Base-by-base conservation (phyloP, 2,888 invertebrate genomes). In the Ennomos quercinarius region DNA sequence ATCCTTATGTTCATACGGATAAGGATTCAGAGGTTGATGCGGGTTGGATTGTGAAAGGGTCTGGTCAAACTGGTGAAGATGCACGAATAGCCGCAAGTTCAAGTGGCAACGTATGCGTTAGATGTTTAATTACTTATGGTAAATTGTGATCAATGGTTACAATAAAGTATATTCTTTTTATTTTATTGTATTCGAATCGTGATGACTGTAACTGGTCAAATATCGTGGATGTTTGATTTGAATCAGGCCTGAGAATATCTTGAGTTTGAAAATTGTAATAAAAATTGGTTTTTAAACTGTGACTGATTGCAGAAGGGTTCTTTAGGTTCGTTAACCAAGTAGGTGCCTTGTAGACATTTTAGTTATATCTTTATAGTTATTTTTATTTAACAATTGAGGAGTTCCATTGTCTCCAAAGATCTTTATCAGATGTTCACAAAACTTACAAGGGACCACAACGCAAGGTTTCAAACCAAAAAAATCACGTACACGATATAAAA, bases 41-140 rank as follows among this genome's bases (percentile, higher is more conserved):
- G 13, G 0, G 2, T 60, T 58, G 1, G 3, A 3, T 57, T 63
- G 38, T 0, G 8, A 4, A 35, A 39, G 27, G 27, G 40, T 9
- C 6, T 0, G 44, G 56, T 41, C 70, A 73, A 66, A n/a, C 52
- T 78, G 70, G 84, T 71, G 50, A 64, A 77, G 78, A 82, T 81
- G 77, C 68, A 76, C 73, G 77, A 74, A 70, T 74, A 74, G 72
- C 70, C 62, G 73, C 82, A 83, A 86, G 87, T 83, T 86, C 82
- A 70, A 65, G 58, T 43, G 60, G 63, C 51, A 54, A 35, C 49
- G 41, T 53, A 61, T 61, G 63, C 60, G 63, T 64, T 66, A 57
- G 59, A 61, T 57, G 47, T 50, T 64, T 60, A 67, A 67, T 67
- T 66, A 62, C 45, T 60, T 42, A 59, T 63, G 56, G 53, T 61